Conservation (phyloP, 2,888 invertebrate species). For the Leptopilina myrica region DNA sequence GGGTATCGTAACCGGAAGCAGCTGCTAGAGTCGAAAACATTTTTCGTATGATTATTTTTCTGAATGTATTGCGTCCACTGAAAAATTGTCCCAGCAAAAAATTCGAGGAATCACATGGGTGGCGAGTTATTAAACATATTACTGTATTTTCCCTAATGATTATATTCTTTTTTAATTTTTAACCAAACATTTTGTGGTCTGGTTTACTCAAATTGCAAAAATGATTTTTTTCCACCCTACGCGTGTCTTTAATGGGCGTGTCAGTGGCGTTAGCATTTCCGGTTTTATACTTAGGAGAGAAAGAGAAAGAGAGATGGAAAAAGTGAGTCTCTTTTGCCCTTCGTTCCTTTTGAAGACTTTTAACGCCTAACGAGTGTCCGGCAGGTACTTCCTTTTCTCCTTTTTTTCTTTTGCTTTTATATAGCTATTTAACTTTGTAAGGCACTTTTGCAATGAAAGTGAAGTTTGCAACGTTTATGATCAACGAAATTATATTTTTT, state of each 20-base stretch:
- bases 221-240: conserved; percentile 18
- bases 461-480: no score
- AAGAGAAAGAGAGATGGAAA: conserved; percentile 15
- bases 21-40: conserved; percentile 63
- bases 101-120: conserved; percentile 25
- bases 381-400: conserved; percentile 25
- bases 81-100: not conserved
- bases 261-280: conserved; percentile 38
- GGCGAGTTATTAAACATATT: conserved; percentile 62
- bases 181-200: conserved; percentile 15
- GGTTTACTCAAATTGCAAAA: conserved; percentile 13
- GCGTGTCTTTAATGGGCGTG: conserved; percentile 39
- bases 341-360: conserved; percentile 38
- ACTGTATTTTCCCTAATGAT: conserved; percentile 46
- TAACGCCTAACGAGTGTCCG: conserved; percentile 29
- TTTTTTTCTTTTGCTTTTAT: conserved; percentile 4
- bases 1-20: conserved; percentile 69
- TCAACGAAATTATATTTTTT: no score
- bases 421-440: conserved; percentile 13
- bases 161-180: conserved; percentile 45
- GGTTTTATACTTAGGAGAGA: conserved; percentile 20
- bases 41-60: conserved; percentile 46
- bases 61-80: conserved; percentile 14
- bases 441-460: not conserved
- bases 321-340: conserved; percentile 30